Base-by-base conservation (phyloP, 2,113 vertebrate genomes). In the Sterna hirundo region DNA sequence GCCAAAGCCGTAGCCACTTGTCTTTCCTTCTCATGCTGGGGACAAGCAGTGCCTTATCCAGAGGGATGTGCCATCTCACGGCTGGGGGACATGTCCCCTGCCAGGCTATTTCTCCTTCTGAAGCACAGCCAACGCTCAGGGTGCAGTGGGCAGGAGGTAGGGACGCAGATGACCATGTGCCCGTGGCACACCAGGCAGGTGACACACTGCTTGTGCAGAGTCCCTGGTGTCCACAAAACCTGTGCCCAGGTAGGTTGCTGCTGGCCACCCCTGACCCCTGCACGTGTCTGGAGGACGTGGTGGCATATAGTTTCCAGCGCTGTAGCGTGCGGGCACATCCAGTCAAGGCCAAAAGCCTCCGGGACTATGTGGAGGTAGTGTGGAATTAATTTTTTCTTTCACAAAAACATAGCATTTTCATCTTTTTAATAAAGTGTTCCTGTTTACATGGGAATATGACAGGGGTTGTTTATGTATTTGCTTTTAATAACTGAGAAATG, bases 221-320 rank as follows among this genome's bases (percentile, higher is more conserved):
- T 32, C 8, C 58, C 22, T 1, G 2, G 6, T 21, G 18, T 29
- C n/a, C 60, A 9, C 0, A 0, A 54, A 46, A 36, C 27, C 64
- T 8, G 0, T 58, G 14, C 36, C 54, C 60, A 25, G 18, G 20
- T 4, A 34, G 38, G 5, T 2, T n/a, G 66, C 55, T 86, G 62
- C 49, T 52, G 72, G 49, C 38, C 29, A 60, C 26, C 10, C 34
- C 44, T 13, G 54, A 36, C 40, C 21, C 29, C 51, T 68, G 46
- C 1, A 0, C 0, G 0, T 72, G 29, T 20, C 66, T 4, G 1
- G 25, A 76, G 38, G 40, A n/a, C 0, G 0, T 27, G 46, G 30
- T 86, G 76, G 15, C 65, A 32, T 3, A 3, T 17, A 51, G 55
- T n/a, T 82, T 15, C 42, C 74, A 76, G 52, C 1, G 0, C 47